Conservation (phyloP, 2,888 invertebrate species). For the Tuberolachnus salignus region DNA sequence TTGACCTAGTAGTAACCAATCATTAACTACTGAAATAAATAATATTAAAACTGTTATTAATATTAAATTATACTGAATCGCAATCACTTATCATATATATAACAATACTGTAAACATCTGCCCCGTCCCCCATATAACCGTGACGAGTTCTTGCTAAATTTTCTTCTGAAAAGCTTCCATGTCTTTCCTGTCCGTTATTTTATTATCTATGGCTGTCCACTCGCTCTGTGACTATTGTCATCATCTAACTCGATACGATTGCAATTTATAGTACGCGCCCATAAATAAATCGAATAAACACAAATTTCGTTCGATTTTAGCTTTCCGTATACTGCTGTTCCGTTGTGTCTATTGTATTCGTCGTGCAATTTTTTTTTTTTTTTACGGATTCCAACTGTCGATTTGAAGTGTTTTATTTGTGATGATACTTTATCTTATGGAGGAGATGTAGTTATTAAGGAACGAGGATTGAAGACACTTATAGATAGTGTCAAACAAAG, state of each 20-base stretch:
- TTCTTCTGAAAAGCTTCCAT: background rate
- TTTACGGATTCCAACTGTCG: background rate
- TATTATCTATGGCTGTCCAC: background rate
- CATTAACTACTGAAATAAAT: background rate
- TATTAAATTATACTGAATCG: too few species aligned
- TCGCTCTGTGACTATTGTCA: background rate
- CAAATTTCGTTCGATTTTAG: background rate
- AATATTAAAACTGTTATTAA: background rate
- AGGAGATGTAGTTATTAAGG: background rate
- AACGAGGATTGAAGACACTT: conserved; percentile 21
- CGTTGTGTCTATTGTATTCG: conserved; percentile 14
- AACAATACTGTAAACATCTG: too few species aligned
- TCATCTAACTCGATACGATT: background rate
- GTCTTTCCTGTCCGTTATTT: background rate
- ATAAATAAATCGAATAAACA: background rate
- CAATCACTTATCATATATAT: too few species aligned
- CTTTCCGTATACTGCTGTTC: background rate
- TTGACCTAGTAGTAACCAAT: too few species aligned
- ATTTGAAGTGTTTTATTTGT: conserved; percentile 14
- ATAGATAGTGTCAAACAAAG: background rate
- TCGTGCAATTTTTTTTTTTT: background rate
- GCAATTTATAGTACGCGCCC: background rate
- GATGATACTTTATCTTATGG: background rate
- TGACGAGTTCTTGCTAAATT: background rate
- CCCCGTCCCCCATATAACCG: too few species aligned